phyloP scores from a whole-genome alignment of 2,888 invertebrate species.

The Phengaris alcon region DNA sequence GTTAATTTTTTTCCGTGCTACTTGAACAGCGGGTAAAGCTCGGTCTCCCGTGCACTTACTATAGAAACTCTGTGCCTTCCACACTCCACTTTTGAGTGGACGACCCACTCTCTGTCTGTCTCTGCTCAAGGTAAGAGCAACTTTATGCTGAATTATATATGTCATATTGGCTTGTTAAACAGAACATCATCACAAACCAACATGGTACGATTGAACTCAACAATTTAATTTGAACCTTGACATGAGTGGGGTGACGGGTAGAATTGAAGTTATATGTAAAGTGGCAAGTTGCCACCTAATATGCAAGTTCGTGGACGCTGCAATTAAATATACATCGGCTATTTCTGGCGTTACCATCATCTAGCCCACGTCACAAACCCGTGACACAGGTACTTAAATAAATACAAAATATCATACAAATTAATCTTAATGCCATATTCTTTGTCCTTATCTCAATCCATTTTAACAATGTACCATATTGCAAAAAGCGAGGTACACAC shows the following conservation, averaged over 20 bases:
- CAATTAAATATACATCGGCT: constrained; percentile 40
- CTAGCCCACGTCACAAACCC: constrained; percentile 57
- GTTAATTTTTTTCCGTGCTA: too few species aligned
- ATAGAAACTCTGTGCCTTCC: too few species aligned
- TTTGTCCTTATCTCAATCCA: not conserved
- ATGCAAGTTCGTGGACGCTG: constrained; percentile 24
- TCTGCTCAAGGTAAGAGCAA: too few species aligned
- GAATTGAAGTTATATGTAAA: constrained; percentile 43
- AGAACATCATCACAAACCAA: too few species aligned
- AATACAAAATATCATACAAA: not conserved
- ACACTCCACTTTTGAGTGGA: too few species aligned
- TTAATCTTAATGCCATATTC: not conserved
- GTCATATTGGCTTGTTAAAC: too few species aligned
- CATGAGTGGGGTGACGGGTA: not conserved
- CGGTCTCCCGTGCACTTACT: too few species aligned
- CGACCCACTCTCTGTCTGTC: too few species aligned
- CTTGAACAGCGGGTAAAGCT: too few species aligned
- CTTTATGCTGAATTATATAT: too few species aligned
- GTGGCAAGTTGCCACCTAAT: constrained; percentile 45
- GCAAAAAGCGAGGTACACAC: too few species aligned
- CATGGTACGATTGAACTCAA: not conserved
- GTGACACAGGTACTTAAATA: constrained; percentile 34
- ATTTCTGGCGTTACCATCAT: constrained; percentile 65
- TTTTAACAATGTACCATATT: not conserved
- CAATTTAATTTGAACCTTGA: constrained; percentile 15